phyloP scores from a whole-genome alignment of 1,140 invertebrate species.

The Saxidomus purpurata region DNA sequence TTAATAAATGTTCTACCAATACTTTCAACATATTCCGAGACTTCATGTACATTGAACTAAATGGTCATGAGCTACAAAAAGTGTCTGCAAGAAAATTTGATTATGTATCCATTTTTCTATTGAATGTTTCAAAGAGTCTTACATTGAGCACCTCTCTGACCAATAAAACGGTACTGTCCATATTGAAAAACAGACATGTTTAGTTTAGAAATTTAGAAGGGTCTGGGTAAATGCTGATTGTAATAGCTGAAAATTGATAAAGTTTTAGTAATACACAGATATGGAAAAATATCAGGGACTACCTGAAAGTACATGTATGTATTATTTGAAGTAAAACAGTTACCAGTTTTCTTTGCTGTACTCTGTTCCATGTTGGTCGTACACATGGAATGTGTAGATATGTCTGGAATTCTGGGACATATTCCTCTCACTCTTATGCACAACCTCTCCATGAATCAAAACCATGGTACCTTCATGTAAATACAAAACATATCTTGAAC shows the following conservation, averaged over 20 bases:
- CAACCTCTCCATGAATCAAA: slow-evolving; percentile 96
- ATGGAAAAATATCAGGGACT: too few relatives aligned
- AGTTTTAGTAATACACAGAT: background rate
- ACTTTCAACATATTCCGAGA: background rate
- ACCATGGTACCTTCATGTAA: slow-evolving; percentile 92
- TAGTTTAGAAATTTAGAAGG: too few relatives aligned
- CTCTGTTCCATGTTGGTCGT: slow-evolving; percentile 92
- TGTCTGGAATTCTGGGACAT: slow-evolving; percentile 94
- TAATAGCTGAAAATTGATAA: background rate
- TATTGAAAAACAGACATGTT: too few relatives aligned
- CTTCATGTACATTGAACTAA: too few relatives aligned
- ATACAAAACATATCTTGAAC: background rate
- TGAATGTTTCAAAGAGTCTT: too few relatives aligned
- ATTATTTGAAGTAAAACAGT: slow-evolving; percentile 12
- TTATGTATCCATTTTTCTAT: too few relatives aligned
- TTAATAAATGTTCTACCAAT: background rate
- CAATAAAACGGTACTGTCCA: too few relatives aligned
- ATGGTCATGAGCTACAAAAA: too few relatives aligned
- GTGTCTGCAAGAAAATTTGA: too few relatives aligned
- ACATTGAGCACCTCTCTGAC: too few relatives aligned
- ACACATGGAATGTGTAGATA: slow-evolving; percentile 97
- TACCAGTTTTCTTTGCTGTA: slow-evolving; percentile 95
- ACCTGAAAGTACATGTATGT: too few relatives aligned
- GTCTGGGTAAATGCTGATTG: background rate
- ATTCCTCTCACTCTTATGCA: slow-evolving; percentile 97